These are phyloP conservation scores for Eublepharis macularius DNA, from an alignment of 2,113 vertebrate species.

Conservation along the genomic window DNA sequence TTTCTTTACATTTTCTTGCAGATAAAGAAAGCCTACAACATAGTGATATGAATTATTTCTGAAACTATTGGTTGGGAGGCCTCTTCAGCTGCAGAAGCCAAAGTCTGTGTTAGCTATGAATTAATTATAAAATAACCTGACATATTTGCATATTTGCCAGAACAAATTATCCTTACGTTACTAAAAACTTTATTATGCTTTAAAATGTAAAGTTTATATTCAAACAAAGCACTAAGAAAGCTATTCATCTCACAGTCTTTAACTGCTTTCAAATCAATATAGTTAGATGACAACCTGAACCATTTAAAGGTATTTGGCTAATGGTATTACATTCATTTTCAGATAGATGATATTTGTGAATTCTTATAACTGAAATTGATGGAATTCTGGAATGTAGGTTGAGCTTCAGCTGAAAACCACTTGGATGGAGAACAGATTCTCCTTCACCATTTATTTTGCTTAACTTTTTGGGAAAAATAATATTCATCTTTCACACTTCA, in stretches of 20 bases:
- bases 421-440: conserved; percentile 32
- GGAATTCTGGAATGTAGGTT: conserved; percentile 49
- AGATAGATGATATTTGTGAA: conserved; percentile 54
- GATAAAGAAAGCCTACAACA: not conserved
- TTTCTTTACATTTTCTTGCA: not conserved
- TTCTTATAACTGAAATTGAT: conserved; percentile 41
- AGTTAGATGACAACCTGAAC: conserved; percentile 52
- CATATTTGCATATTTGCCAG: conserved; percentile 28
- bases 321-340: conserved; percentile 56
- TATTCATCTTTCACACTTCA: conserved; percentile 26
- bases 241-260: conserved; percentile 40
- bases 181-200: conserved; percentile 11
- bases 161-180: conserved; percentile 1
- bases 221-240: conserved; percentile 3
- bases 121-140: conserved; percentile 33
- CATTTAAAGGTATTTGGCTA: conserved; percentile 48
- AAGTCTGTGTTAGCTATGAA: conserved; percentile 14
- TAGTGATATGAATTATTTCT: conserved; percentile 7
- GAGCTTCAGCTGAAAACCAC: conserved; percentile 47
- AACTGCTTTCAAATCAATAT: conserved; percentile 44
- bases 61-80: not conserved
- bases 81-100: conserved; percentile 15
- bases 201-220: conserved; percentile 5
- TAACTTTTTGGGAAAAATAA: not conserved
- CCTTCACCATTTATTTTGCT: conserved; percentile 35